Base-by-base conservation (phyloP, 2,797 vertebrate species). In the Syndactyla subalaris region DNA sequence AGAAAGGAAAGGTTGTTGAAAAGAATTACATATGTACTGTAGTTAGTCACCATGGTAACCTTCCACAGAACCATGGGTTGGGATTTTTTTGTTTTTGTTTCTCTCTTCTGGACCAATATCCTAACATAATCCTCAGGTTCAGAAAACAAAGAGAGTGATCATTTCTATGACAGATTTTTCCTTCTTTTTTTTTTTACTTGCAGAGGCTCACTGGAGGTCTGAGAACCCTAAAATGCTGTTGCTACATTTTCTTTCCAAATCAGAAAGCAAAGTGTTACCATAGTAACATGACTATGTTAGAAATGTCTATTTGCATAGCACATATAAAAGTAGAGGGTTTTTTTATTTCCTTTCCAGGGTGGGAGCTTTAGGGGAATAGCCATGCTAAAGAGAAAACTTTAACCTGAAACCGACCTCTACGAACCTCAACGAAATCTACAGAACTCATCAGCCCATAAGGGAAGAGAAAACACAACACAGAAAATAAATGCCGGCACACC, bases 11-110 rank as follows among this genome's bases (percentile, higher is more conserved):
- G 98, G 98, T 97, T 98, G 98, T 97, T 97, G 98, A 97, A 97
- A 97, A 97, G 96, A 98, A 99, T 98, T 98, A 98, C 99, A 99
- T 99, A 99, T 98, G 99, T 98, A 98, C 98, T 98, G 98, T 95
- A 97, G 96, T 95, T 95, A 96, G 97, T 98, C 95, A 93, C 98
- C 98, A 98, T 98, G 98, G 98, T 98, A 97, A 99, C 98, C 98
- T 98, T 97, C 98, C 97, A 97, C 97, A 98, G 98, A 99, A 98
- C 96, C 98, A 98, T 98, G 98, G 96, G 67, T 73, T 95, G 93
- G 63, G 87, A 86, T 95, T 92, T 85, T 96, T 95, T 85, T 96
- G 94, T 87, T 97, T 93, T 87, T 88, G 77, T 95, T 96, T 96
- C 96, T 95, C 92, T 95, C 95, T 95, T 97, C 97, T 97, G 96